Evolutionary conservation across 2,797 vertebrate genomes (phyloP).

Genomic region (Lagodon rhomboides): DNA sequence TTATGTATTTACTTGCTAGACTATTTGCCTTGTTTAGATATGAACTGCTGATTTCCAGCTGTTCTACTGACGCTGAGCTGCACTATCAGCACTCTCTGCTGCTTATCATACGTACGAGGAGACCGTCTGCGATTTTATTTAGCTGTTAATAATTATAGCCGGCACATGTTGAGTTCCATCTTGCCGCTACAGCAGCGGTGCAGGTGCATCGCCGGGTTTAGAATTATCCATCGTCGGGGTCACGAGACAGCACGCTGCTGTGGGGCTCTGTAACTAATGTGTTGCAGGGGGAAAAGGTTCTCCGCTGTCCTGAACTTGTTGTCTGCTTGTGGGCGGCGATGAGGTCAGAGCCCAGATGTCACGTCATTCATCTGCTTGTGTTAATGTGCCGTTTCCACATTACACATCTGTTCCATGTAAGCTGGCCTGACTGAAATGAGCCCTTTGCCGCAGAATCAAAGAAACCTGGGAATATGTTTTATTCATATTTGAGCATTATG

Average conservation of each 20-base stretch:
- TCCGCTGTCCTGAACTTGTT: neutral
- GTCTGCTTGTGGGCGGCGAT: slow-evolving; percentile 1
- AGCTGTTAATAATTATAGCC: slow-evolving; percentile 1
- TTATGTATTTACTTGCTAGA: too few species aligned
- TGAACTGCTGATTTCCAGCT: neutral
- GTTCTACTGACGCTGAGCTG: neutral
- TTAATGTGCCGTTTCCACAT: slow-evolving; percentile 10
- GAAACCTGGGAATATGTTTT: slow-evolving; percentile 24
- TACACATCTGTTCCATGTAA: slow-evolving; percentile 2
- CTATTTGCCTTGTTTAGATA: neutral
- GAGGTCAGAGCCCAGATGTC: neutral
- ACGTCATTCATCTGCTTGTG: neutral
- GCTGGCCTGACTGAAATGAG: slow-evolving; percentile 13
- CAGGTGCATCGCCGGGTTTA: slow-evolving; percentile 3
- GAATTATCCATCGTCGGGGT: slow-evolving; percentile 6
- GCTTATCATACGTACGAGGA: neutral
- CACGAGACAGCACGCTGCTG: neutral
- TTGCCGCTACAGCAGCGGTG: slow-evolving; percentile 14
- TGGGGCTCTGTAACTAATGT: neutral
- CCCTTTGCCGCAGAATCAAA: slow-evolving; percentile 9
- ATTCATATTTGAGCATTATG: slow-evolving; percentile 47
- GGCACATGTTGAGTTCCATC: neutral
- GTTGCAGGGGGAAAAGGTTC: neutral
- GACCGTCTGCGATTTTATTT: neutral
- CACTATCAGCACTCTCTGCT: neutral